These are phyloP conservation scores for Lymantria monacha DNA, from an alignment of 2,888 invertebrate genomes.

Conservation along the genomic window DNA sequence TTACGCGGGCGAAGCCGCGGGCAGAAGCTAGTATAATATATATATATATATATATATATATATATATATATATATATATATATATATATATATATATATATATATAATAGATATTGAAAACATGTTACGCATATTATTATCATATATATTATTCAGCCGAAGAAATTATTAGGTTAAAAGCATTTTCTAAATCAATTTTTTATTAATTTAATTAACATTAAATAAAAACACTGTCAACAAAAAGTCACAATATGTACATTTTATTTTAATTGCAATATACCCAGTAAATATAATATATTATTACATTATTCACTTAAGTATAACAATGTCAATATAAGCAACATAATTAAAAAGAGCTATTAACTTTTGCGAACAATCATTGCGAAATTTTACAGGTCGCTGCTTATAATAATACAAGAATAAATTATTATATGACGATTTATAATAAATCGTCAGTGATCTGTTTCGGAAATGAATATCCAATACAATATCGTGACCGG, in stretches of 20 bases:
- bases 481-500: constrained; percentile 54
- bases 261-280: not conserved
- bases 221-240: not conserved
- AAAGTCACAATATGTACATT: not conserved
- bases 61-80: too few species aligned
- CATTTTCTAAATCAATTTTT: too few species aligned
- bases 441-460: constrained; percentile 40
- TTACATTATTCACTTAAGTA: not conserved
- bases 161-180: too few species aligned
- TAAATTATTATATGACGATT: constrained; percentile 32
- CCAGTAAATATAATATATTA: not conserved
- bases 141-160: too few species aligned
- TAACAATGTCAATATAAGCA: not conserved
- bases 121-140: too few species aligned
- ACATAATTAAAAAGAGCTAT: not conserved
- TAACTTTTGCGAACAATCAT: constrained; percentile 14
- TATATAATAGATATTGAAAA: too few species aligned
- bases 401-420: constrained; percentile 23
- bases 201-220: not conserved
- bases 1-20: too few species aligned
- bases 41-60: too few species aligned
- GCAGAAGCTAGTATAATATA: too few species aligned
- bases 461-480: constrained; percentile 49
- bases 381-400: constrained; percentile 15
- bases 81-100: too few species aligned